Percentiles rank a stretch among this genome's conserved stretches.
Conservation (phyloP, 2,113 vertebrate genomes). For the Microtus oregoni region DNA sequence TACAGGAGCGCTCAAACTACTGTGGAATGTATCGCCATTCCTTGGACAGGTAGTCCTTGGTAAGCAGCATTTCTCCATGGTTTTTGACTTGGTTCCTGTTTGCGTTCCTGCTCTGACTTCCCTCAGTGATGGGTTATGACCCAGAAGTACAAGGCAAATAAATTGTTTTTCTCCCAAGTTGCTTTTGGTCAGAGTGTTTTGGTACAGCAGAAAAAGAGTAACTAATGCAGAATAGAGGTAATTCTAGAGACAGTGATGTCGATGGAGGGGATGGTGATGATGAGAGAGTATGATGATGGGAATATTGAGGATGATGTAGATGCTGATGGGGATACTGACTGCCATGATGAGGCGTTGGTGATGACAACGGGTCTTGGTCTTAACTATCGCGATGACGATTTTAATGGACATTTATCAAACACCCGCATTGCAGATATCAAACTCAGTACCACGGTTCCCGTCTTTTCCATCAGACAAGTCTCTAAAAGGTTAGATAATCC, state of each 20-base stretch:
- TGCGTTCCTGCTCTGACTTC: neutral
- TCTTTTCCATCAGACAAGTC: neutral
- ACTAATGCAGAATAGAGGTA: too few species aligned
- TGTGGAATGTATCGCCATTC: neutral
- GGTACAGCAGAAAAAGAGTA: too few species aligned
- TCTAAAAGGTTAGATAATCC: neutral
- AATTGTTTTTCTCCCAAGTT: neutral
- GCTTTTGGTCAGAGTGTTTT: neutral
- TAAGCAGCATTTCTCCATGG: neutral
- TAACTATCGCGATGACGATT: neutral
- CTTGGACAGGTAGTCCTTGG: neutral
- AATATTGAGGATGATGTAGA: neutral
- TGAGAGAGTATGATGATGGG: neutral
- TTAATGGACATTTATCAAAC: neutral
- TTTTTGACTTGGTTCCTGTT: neutral
- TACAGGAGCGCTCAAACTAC: neutral
- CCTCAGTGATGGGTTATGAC: neutral
- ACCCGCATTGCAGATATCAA: neutral
- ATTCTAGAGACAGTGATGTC: neutral
- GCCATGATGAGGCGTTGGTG: neutral
- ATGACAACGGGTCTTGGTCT: neutral
- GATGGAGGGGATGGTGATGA: too few species aligned
- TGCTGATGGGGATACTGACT: accelerated
- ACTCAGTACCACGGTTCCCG: neutral
- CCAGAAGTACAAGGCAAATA: neutral